Base-by-base conservation (phyloP, 2,113 vertebrate genomes). In the Anas platyrhynchos region DNA sequence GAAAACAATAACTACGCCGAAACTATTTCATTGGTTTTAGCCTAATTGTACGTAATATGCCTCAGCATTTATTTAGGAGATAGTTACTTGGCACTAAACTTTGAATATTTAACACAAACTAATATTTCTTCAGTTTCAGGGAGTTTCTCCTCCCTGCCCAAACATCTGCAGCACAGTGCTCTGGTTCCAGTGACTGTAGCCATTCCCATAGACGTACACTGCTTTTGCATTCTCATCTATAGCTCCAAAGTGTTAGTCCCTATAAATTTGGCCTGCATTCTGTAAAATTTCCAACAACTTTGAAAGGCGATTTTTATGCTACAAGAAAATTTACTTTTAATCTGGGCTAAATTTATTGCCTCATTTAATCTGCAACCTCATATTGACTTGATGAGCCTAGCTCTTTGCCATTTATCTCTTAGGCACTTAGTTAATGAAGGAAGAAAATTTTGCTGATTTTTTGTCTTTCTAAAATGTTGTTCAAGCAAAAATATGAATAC, bases 381-480 rank as follows among this genome's bases (percentile, higher is more conserved):
- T 58, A 44, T 65, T 61, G 48, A 88, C 86, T 7, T 93, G 38
- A 82, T 62, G 23, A 80, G 43, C 25, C 20, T 54, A 58, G 20
- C 7, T 73, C 61, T 88, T 67, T 21, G 13, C 72, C 62, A 66
- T 88, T 93, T 82, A 56, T 88, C 83, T 90, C 73, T 86, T 44
- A 16, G 66, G 82, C 82, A 95, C 79, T 91, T 81, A 95, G 82
- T 83, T 94, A 94, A 94, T 83, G 81, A 94, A 95, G 63, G n/a
- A 71, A 55, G 48, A 95, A 41, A 93, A 50, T 81, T 94, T 63
- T 83, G 56, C 48, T 88, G 76, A 88, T 82, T 77, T 89, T 79
- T 87, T 79, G n/a, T 50, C 58, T 85, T 85, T 77, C 88, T 21
- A 80, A 83, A 73, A 74, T 11, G 22, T 71, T 77, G 21, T 67